These are phyloP conservation scores for Plutella xylostella DNA, from an alignment of 2,888 invertebrate genomes.

Conservation along the genomic window DNA sequence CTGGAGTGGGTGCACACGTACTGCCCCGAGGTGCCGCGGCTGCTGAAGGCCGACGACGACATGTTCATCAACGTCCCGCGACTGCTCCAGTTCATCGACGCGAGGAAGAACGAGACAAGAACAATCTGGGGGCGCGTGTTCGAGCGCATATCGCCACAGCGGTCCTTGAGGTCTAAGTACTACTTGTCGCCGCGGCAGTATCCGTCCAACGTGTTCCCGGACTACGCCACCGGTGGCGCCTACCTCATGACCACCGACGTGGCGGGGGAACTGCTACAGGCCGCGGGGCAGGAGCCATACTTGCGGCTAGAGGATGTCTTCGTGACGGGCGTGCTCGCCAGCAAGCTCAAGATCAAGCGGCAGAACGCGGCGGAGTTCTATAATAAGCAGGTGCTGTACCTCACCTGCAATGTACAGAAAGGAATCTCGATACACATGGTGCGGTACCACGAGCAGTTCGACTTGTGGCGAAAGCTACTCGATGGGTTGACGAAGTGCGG, in stretches of 20 bases:
- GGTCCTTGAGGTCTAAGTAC: background rate
- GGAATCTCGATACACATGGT: background rate
- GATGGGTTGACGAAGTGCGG: constrained; percentile 87
- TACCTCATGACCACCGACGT: background rate
- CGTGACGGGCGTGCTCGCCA: background rate
- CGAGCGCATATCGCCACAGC: background rate
- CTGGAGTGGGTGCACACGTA: too few relatives aligned
- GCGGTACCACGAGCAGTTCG: background rate
- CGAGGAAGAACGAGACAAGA: too few relatives aligned
- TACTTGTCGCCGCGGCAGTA: background rate
- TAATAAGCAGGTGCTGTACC: background rate
- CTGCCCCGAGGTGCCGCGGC: too few relatives aligned
- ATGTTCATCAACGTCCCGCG: too few relatives aligned
- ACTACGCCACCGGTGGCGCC: background rate
- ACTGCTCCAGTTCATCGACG: background rate
- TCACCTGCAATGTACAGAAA: background rate
- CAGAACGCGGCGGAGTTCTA: background rate
- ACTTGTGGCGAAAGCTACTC: too few relatives aligned
- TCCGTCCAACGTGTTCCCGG: background rate
- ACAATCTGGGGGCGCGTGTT: background rate
- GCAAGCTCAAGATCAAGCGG: background rate
- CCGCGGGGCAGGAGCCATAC: background rate
- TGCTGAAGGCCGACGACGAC: too few relatives aligned
- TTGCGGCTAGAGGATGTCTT: background rate
- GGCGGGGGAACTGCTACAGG: background rate